These are phyloP conservation scores for Drosophila percnosoma DNA, from an alignment of 2,888 invertebrate species.

Conservation along the genomic window DNA sequence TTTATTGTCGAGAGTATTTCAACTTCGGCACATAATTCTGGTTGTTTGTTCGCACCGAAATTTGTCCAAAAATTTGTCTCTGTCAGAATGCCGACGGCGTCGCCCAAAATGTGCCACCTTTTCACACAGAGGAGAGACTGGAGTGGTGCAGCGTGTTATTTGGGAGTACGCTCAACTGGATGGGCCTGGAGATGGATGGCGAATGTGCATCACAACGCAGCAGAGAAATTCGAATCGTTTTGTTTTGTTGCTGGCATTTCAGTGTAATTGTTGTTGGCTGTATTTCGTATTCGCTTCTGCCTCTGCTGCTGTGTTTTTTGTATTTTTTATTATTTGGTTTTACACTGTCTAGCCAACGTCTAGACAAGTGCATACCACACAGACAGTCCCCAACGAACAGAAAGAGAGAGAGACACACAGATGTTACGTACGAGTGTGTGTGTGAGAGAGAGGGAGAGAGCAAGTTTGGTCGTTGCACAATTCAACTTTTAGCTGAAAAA, in stretches of 20 bases:
- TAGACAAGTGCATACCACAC: slow-evolving; percentile 83
- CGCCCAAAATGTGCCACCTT: neutral
- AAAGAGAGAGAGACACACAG: slow-evolving; percentile 16
- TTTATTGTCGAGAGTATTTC: neutral
- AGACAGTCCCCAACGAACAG: slow-evolving; percentile 59
- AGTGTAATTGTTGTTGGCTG: slow-evolving; percentile 59
- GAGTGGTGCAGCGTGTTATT: neutral
- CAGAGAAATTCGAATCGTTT: slow-evolving; percentile 57
- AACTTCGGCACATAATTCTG: neutral
- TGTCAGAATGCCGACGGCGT: slow-evolving; percentile 30
- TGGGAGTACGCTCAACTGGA: slow-evolving; percentile 14
- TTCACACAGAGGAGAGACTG: neutral
- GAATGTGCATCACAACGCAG: slow-evolving; percentile 62
- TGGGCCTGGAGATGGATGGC: slow-evolving; percentile 31
- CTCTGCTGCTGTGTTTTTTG: slow-evolving; percentile 10
- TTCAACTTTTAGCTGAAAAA: slow-evolving; percentile 80
- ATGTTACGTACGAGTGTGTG: neutral
- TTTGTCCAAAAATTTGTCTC: slow-evolving; percentile 64
- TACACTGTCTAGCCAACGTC: slow-evolving; percentile 84
- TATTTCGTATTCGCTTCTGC: slow-evolving; percentile 47
- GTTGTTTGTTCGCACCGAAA: slow-evolving; percentile 16
- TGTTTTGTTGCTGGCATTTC: slow-evolving; percentile 75
- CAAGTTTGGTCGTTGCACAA: slow-evolving; percentile 75
- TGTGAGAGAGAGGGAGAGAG: slow-evolving; percentile 16
- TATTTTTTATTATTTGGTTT: slow-evolving; percentile 77